phyloP scores from a whole-genome alignment of 2,797 vertebrate genomes.

The Alcedo quadribrachys region DNA sequence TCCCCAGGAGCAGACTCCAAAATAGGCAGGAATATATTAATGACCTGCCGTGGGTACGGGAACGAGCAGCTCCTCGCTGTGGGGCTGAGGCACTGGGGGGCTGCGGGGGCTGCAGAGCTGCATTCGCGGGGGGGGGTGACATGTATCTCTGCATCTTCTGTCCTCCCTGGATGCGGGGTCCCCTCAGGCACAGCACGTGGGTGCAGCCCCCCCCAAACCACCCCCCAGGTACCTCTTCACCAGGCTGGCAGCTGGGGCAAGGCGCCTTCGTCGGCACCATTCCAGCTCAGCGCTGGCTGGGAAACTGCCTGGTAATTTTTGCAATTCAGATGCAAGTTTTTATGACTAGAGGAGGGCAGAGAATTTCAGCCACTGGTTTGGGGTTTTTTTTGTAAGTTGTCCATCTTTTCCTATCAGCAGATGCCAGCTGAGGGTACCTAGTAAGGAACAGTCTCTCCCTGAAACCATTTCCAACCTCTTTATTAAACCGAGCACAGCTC shows the following conservation, averaged over 20 bases:
- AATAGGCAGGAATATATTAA: not conserved
- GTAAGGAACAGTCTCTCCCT: not conserved
- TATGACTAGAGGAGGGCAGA: not conserved
- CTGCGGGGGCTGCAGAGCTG: fast-evolving
- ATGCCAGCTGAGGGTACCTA: not conserved
- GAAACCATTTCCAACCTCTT: not conserved
- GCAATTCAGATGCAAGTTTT: not conserved
- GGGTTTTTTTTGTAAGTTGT: not conserved
- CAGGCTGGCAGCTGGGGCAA: fast-evolving
- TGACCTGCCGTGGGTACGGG: fast-evolving
- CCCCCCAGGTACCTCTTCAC: not conserved
- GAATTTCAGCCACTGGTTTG: not conserved
- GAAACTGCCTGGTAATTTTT: not conserved
- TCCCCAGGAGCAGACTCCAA: not conserved
- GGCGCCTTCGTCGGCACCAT: fast-evolving
- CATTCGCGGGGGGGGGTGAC: fast-evolving
- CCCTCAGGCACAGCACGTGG: fast-evolving
- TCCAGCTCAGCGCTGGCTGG: not conserved
- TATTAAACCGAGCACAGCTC: not conserved
- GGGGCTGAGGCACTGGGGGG: not conserved
- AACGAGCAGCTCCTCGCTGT: not conserved
- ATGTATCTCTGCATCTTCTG: fast-evolving
- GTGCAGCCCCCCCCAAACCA: not conserved
- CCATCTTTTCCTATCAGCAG: not conserved
- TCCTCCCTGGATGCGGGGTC: fast-evolving